Evolutionary conservation across 2,797 vertebrate species (phyloP).

Genomic region (Enteromius viviparus): DNA sequence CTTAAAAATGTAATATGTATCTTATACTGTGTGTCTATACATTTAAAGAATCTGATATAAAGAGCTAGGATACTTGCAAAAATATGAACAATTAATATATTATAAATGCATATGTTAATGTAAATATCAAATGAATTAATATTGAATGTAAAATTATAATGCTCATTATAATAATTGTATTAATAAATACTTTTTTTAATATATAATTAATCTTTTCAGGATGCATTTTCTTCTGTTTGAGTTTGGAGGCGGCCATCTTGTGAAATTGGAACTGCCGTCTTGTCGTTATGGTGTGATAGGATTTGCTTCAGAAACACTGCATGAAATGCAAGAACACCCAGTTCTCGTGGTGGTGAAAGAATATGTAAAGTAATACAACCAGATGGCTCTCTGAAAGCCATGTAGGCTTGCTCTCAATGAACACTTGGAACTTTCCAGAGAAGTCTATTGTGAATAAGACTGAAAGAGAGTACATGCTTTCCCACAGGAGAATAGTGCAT

Average conservation of each 20-base stretch:
- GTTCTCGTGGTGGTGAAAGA: slow-evolving; percentile 79
- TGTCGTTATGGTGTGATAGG: slow-evolving; percentile 65
- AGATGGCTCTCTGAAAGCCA: slow-evolving; percentile 81
- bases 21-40: neutral
- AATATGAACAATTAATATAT: neutral
- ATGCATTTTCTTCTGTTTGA: slow-evolving; percentile 30
- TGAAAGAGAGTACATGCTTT: slow-evolving; percentile 78
- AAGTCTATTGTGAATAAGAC: slow-evolving; percentile 75
- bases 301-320: slow-evolving; percentile 68
- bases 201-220: neutral
- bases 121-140: neutral
- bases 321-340: slow-evolving; percentile 76
- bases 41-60: neutral
- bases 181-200: neutral
- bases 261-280: slow-evolving; percentile 77
- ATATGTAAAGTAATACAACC: slow-evolving; percentile 85
- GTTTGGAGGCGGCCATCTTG: slow-evolving; percentile 67
- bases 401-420: slow-evolving; percentile 71
- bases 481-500: slow-evolving; percentile 71
- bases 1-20: neutral
- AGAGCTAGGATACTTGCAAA: no score
- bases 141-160: neutral
- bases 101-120: neutral
- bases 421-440: slow-evolving; percentile 80
- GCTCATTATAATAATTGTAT: neutral